Evolutionary conservation across 2,113 vertebrate genomes (phyloP).

Genomic region (Sylvilagus bachmani): DNA sequence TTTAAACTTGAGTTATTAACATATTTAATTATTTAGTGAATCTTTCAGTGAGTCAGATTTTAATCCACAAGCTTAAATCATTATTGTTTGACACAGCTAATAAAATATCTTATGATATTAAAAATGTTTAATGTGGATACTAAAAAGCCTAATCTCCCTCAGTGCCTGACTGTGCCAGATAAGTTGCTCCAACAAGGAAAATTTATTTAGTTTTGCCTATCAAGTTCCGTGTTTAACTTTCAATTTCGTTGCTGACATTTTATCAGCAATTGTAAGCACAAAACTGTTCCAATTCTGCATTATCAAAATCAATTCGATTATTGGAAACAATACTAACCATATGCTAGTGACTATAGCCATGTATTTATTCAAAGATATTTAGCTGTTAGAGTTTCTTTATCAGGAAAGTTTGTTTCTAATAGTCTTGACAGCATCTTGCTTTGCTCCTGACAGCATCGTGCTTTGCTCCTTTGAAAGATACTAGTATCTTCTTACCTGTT

Average conservation of each 20-base stretch:
- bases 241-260: slow-evolving; percentile 36
- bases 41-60: background rate
- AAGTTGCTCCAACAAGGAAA: background rate
- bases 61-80: background rate
- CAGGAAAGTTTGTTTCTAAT: background rate
- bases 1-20: slow-evolving; percentile 25
- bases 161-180: background rate
- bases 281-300: background rate
- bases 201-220: slow-evolving; percentile 47
- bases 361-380: background rate
- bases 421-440: background rate
- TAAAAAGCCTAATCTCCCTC: slow-evolving; percentile 3
- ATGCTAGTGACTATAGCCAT: background rate
- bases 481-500: background rate
- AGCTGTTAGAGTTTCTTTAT: background rate
- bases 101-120: background rate
- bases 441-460: background rate
- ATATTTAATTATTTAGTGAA: slow-evolving; percentile 2
- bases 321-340: background rate
- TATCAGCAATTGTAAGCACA: background rate
- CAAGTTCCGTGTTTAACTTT: slow-evolving; percentile 34
- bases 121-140: background rate
- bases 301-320: background rate
- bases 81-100: slow-evolving; percentile 23
- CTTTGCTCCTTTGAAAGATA: slow-evolving; percentile 15